Evolutionary conservation across 2,113 vertebrate genomes (phyloP).

Genomic region (Trematocara marginatum): DNA sequence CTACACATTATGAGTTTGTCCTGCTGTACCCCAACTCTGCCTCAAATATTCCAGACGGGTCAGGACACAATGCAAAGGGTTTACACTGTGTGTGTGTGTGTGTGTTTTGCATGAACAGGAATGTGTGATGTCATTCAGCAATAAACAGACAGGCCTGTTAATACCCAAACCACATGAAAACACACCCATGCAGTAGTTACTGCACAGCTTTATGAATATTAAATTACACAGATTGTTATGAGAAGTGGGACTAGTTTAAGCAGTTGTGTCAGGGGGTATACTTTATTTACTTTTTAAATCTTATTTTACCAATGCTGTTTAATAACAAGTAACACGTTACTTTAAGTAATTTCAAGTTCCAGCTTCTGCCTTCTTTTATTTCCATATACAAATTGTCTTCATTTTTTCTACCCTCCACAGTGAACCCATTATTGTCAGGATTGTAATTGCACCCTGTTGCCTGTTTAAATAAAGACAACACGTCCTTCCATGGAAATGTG

Average conservation of each 20-base stretch:
- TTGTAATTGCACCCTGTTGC: fast-evolving
- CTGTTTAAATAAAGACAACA: neutral
- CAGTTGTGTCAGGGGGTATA: neutral
- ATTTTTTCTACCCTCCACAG: neutral
- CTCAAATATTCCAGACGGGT: neutral
- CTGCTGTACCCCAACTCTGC: neutral
- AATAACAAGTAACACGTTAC: neutral
- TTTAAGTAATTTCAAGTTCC: neutral
- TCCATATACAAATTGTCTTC: neutral
- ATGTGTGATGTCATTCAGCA: conserved; percentile 38
- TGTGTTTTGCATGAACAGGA: conserved; percentile 11
- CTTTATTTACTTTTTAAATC: neutral
- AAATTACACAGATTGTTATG: neutral
- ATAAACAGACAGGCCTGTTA: conserved; percentile 14
- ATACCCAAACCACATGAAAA: conserved; percentile 4
- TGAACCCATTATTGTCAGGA: fast-evolving
- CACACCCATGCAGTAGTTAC: neutral
- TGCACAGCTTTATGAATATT: neutral
- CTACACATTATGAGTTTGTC: neutral
- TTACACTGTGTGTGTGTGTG: neutral
- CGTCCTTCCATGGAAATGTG: neutral
- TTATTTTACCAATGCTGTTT: neutral
- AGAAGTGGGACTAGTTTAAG: neutral
- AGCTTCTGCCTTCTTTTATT: neutral
- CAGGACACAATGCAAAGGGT: neutral